These are phyloP conservation scores for Rhinichthys klamathensis DNA, from an alignment of 2,113 vertebrate species.

Conservation along the genomic window DNA sequence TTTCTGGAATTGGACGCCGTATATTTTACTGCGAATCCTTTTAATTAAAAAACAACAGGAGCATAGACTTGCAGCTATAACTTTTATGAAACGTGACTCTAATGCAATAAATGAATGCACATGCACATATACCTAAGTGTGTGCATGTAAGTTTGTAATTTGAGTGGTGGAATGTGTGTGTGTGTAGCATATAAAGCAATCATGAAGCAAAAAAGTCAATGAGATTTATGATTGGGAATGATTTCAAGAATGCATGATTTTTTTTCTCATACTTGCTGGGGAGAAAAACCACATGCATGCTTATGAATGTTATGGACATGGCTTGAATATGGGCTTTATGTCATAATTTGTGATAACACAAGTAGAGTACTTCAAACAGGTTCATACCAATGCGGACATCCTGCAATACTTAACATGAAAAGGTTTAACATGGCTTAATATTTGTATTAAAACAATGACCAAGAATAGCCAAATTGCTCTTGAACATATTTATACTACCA, in stretches of 20 bases:
- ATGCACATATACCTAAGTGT: not conserved
- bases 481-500: too few relatives aligned
- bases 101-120: not conserved
- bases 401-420: not conserved
- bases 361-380: not conserved
- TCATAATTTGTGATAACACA: not conserved
- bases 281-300: not conserved
- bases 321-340: not conserved
- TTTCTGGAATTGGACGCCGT: not conserved
- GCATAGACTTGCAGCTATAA: not conserved
- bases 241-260: not conserved
- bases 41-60: slow-evolving; percentile 11
- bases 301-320: not conserved
- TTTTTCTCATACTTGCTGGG: not conserved
- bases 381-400: not conserved
- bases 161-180: not conserved
- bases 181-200: not conserved
- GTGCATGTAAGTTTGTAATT: not conserved
- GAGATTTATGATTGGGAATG: not conserved
- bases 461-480: too few relatives aligned
- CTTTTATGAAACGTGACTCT: not conserved
- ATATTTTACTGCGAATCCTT: not conserved
- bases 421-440: too few relatives aligned
- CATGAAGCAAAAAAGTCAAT: not conserved
- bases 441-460: too few relatives aligned